phyloP scores from a whole-genome alignment of 2,113 vertebrate genomes.

The Azemiops feae region DNA sequence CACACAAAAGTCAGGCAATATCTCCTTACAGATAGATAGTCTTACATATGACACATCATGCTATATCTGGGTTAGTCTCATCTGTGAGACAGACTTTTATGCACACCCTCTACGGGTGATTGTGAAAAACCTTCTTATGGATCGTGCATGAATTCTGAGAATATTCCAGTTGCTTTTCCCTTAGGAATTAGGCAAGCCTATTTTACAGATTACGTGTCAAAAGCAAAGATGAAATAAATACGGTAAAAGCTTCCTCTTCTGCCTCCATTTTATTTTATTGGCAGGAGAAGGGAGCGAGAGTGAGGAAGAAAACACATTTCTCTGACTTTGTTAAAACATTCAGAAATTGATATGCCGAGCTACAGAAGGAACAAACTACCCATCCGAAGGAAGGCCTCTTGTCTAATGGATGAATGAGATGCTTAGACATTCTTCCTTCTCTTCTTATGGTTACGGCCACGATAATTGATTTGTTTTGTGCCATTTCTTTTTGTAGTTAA shows the following conservation, averaged over 20 bases:
- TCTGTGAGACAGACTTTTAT: neutral
- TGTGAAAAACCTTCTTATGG: neutral
- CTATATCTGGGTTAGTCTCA: neutral
- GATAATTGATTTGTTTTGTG: slow-evolving; percentile 28
- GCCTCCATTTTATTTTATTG: neutral
- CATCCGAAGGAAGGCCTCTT: neutral
- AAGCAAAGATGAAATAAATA: neutral
- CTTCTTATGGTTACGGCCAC: slow-evolving; percentile 18
- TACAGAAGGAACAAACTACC: neutral
- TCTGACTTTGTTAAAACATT: neutral
- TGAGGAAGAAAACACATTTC: too few relatives aligned
- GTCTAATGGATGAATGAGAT: slow-evolving; percentile 17
- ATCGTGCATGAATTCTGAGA: neutral
- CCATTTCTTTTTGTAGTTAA: slow-evolving; percentile 8
- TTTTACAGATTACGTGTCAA: neutral
- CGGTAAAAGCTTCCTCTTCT: neutral
- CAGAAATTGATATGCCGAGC: neutral
- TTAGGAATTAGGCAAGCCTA: neutral
- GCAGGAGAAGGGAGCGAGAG: neutral
- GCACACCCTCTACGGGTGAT: neutral
- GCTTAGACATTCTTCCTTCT: slow-evolving; percentile 17
- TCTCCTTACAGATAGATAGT: neutral
- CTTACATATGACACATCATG: neutral
- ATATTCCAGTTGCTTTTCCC: neutral
- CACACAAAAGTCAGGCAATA: neutral